Base-by-base conservation (phyloP, 2,888 invertebrate species). In the Dugesia japonica region DNA sequence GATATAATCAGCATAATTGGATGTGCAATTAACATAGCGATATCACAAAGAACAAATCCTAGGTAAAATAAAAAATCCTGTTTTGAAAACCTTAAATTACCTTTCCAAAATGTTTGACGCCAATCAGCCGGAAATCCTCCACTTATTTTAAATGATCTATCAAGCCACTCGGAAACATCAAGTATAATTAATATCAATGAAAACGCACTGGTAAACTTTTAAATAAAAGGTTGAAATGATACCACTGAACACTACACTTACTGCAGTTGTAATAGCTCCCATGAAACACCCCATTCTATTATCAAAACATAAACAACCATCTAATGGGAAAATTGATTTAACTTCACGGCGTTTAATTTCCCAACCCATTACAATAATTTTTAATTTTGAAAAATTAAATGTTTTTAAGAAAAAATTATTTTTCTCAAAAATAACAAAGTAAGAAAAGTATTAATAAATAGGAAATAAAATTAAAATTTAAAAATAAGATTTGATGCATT, bases 21-120 rank as follows among this genome's bases (percentile, higher is more conserved):
- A 72, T 76, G 76, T 1, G 38, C 28, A 7, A 76, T 23, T 13
- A 74, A 27, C 76, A 76, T 76, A 1, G 71, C 74, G 23, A 71
- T 74, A 74, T 76, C 76, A 76, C 72, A 73, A 75, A 33, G 27
- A 72, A 75, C 72, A 28, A 76, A 76, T 20, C 76, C 74, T 74
- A 38, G 4, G 7, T 20, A 28, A 13, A 20, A 74, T 33, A 9
- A 20, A 38, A 74, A 74, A 38, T 13, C 56, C 4, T 31, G 1
- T 7, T 72, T 26, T 13, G 26, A 4, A 72, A 72, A 13, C 4
- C 1, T 13, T 4, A 72, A 17, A 13, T 26, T 7, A 74, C 74
- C 76, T 76, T 76, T 76, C 76, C 76, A 76, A 72, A 76, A 76
- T 26, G 28, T 27, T 28, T 38, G 71, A 23, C 73, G 72, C 76